Evolutionary conservation across 2,113 vertebrate species (phyloP).

Genomic region (Nerophis lumbriciformis): DNA sequence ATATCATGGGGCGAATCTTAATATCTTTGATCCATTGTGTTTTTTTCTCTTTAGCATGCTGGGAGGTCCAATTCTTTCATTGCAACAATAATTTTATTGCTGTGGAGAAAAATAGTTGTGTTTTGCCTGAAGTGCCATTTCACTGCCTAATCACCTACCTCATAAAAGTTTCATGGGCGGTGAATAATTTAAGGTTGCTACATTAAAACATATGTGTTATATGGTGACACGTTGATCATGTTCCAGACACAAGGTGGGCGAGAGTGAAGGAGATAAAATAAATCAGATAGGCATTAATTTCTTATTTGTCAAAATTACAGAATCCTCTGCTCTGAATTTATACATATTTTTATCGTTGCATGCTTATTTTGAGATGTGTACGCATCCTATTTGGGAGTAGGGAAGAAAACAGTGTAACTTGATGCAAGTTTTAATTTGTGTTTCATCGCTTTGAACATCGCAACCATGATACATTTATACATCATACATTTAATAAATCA

Average conservation of each 20-base stretch:
- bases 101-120: slow-evolving; percentile 37
- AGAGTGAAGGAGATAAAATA: slow-evolving; percentile 45
- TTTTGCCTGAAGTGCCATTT: slow-evolving; percentile 64
- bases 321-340: no score
- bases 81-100: slow-evolving; percentile 25
- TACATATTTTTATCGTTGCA: no score
- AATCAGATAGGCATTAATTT: slow-evolving; percentile 36
- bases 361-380: no score
- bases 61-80: slow-evolving; percentile 22
- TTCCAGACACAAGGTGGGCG: slow-evolving; percentile 32
- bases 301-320: slow-evolving; percentile 38
- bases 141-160: slow-evolving; percentile 70
- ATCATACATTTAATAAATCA: no score
- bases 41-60: slow-evolving; percentile 16
- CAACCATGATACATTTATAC: no score
- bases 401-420: no score
- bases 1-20: no score
- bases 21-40: no score
- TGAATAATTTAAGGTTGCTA: slow-evolving; percentile 71
- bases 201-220: slow-evolving; percentile 64
- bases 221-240: slow-evolving; percentile 42
- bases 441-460: no score
- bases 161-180: slow-evolving; percentile 67
- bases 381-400: no score
- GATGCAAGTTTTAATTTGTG: no score